These are phyloP conservation scores for Loripinus fragilis DNA, from an alignment of 2,888 invertebrate species.

Conservation along the genomic window DNA sequence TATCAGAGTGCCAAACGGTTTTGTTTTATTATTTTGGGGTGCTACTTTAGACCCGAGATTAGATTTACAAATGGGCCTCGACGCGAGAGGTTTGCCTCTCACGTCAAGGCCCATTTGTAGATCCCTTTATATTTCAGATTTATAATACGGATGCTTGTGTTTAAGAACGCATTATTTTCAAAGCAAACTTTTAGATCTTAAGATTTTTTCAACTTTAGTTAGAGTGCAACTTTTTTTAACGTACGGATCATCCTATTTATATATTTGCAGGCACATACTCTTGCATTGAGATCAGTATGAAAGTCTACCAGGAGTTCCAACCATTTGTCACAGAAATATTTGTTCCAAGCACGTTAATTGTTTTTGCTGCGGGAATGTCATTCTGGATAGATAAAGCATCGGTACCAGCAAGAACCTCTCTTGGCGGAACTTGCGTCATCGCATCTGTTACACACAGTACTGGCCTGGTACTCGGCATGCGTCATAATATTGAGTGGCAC, in stretches of 20 bases:
- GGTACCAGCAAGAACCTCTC: background rate
- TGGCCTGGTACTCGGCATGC: background rate
- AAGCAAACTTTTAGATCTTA: too few species aligned
- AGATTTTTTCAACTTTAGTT: too few species aligned
- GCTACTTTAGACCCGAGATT: too few species aligned
- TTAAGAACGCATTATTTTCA: too few species aligned
- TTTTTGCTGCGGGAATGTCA: background rate
- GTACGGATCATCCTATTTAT: background rate
- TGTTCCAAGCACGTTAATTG: background rate
- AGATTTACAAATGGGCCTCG: too few species aligned
- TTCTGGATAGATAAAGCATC: background rate
- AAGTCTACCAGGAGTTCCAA: background rate
- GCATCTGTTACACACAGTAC: conserved; percentile 8
- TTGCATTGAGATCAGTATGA: background rate
- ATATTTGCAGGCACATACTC: background rate
- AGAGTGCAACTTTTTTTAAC: too few species aligned
- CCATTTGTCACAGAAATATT: conserved; percentile 8
- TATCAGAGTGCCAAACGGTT: too few species aligned
- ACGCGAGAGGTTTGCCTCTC: too few species aligned
- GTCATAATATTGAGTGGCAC: conserved; percentile 9
- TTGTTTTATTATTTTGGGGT: too few species aligned
- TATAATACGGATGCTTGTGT: too few species aligned
- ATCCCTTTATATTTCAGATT: too few species aligned
- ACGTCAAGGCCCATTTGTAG: too few species aligned
- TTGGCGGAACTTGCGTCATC: background rate